A percentile compares a stretch with the other conserved stretches of the same genome.
Conservation (phyloP, 2,797 vertebrate genomes). For the Gallinago solitaria region DNA sequence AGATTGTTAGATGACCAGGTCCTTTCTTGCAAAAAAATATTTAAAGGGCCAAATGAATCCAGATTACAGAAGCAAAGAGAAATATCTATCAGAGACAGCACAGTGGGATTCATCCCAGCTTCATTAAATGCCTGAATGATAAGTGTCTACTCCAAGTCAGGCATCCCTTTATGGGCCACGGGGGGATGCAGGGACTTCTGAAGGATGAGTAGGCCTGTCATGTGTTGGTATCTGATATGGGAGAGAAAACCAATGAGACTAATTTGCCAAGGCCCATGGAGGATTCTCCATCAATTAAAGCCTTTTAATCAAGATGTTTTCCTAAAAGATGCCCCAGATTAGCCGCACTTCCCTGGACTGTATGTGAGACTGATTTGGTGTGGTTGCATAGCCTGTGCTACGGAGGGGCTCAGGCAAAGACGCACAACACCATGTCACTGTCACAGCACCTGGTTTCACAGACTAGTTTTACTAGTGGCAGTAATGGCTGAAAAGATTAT, state of each 20-base stretch:
- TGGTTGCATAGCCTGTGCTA: not conserved
- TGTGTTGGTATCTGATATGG: not conserved
- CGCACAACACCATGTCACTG: not conserved
- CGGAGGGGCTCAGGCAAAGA: not conserved
- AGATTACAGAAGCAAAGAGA: not conserved
- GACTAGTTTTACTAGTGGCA: not conserved
- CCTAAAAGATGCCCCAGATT: not conserved
- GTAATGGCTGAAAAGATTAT: not conserved
- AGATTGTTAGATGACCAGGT: not conserved
- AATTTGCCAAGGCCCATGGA: not conserved
- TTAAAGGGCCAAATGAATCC: not conserved
- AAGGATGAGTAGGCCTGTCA: rapidly evolving
- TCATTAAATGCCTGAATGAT: not conserved
- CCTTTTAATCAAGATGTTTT: not conserved
- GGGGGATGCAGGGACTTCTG: not conserved
- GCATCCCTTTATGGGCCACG: not conserved
- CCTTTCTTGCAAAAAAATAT: not conserved
- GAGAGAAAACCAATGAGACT: not conserved
- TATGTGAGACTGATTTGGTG: not conserved
- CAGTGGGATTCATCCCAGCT: not conserved
- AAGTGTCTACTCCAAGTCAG: not conserved
- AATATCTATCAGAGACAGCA: not conserved
- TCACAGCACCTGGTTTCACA: not conserved
- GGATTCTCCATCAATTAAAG: not conserved
- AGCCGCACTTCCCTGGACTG: not conserved